Evolutionary conservation across 92 coral and sea anemone species (phyloP), one percentile per base, ranked within the genome.

Genomic region (Desmophyllum pertusum): DNA sequence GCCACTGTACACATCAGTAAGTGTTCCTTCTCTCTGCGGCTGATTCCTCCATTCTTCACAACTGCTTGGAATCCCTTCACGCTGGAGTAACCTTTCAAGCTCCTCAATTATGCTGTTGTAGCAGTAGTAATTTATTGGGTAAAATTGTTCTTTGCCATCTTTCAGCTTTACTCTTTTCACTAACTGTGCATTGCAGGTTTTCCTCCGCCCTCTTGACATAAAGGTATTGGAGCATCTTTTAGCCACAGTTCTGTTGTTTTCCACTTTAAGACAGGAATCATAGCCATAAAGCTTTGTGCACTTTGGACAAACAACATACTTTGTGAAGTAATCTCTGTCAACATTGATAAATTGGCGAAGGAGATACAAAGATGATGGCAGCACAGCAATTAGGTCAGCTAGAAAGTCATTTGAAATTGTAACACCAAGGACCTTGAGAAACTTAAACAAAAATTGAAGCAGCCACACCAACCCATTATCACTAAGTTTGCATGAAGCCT

Each of bases 391-490:
- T 10, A 69, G 11, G 18, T 69, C 74, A 30, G 74, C 46, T 27
- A 69, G 21, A 69, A 69, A 70, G 1, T 83, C 87, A 77, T 61
- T 81, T 18, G 91, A 77, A 23, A 87, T 69, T 64, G 73, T 81
- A 8, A 89, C 66, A 0, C 95, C 91, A 10, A 92, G 45, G 25
- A 92, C 83, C 64, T 80, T 92, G 10, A 92, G 79, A 79, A 85
- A 92, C 35, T 81, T 4, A 10, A 81, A 48, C 29, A 92, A 25
- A 62, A 92, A 92, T 33, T 75, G 67, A 0, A 89, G 88, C 33
- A 89, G 55, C 95, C 93, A 92, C 10, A 75, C 93, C 81, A 92
- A 52, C 18, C 91, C 93, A 89, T 92, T 92, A 84, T 89, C 95
- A 57, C 90, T 87, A 5, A 87, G 27, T 23, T 83, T 50, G 53